Evolutionary conservation across 2,113 vertebrate genomes (phyloP).

Genomic region (Tenrec ecaudatus): DNA sequence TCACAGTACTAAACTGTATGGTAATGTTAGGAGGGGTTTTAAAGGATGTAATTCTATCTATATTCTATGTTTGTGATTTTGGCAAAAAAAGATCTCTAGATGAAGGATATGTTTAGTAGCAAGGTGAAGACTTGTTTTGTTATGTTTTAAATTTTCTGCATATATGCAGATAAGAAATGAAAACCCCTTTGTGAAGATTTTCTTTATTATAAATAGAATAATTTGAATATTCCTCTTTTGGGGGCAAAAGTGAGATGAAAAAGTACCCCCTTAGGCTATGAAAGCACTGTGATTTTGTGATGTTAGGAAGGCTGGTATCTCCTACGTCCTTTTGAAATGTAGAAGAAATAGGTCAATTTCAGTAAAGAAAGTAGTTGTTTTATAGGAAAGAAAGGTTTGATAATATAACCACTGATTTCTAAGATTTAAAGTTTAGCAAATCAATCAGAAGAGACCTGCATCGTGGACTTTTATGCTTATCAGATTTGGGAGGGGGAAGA

Average conservation of each 20-base stretch:
- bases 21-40: too few relatives aligned
- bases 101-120: not conserved
- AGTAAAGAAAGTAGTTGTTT: not conserved
- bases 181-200: not conserved
- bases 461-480: too few relatives aligned
- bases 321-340: not conserved
- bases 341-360: not conserved
- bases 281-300: slow-evolving; percentile 13
- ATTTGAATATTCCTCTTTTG: not conserved
- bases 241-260: not conserved
- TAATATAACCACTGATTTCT: not conserved
- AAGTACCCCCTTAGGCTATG: not conserved
- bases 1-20: too few relatives aligned
- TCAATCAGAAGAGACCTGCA: not conserved
- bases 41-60: not conserved
- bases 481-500: too few relatives aligned
- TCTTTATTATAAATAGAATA: not conserved
- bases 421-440: not conserved
- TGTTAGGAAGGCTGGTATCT: not conserved
- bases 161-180: not conserved
- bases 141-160: not conserved
- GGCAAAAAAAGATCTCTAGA: too few relatives aligned
- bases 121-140: not conserved
- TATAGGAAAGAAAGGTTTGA: not conserved
- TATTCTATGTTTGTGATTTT: not conserved